A percentile compares a stretch with the other conserved stretches of the same genome.
phyloP scores from a whole-genome alignment of 2,888 invertebrate species.

The Dryococelus australis region DNA sequence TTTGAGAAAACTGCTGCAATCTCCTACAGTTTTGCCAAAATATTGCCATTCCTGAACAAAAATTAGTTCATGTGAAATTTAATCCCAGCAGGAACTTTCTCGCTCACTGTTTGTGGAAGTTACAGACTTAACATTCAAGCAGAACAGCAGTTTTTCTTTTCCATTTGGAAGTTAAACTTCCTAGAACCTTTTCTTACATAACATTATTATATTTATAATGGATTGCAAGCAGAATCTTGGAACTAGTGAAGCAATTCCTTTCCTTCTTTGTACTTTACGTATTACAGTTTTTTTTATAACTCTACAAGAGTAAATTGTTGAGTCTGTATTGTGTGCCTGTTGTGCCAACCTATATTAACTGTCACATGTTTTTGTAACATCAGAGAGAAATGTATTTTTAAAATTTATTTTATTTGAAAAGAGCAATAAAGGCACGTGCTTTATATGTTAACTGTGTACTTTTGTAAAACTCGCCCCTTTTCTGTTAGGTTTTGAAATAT shows the following conservation, averaged over 20 bases:
- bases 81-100: too few species aligned
- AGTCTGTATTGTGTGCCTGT: background rate
- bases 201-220: background rate
- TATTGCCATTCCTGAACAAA: too few species aligned
- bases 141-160: background rate
- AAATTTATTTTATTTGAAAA: background rate
- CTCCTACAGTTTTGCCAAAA: too few species aligned
- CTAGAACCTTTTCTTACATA: background rate
- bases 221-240: background rate
- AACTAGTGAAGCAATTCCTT: background rate
- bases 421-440: background rate
- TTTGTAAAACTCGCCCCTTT: background rate
- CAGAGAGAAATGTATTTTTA: too few species aligned
- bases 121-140: background rate
- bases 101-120: too few species aligned
- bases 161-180: background rate
- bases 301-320: background rate
- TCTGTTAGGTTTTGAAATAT: too few species aligned
- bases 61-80: too few species aligned
- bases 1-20: too few species aligned
- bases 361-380: background rate
- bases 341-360: background rate
- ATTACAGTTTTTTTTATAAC: background rate
- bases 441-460: background rate
- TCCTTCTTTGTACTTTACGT: background rate